A percentile compares a stretch with the other conserved stretches of the same genome.
phyloP scores from a whole-genome alignment of 2,888 invertebrate species.

The Aphidoletes aphidimyza region DNA sequence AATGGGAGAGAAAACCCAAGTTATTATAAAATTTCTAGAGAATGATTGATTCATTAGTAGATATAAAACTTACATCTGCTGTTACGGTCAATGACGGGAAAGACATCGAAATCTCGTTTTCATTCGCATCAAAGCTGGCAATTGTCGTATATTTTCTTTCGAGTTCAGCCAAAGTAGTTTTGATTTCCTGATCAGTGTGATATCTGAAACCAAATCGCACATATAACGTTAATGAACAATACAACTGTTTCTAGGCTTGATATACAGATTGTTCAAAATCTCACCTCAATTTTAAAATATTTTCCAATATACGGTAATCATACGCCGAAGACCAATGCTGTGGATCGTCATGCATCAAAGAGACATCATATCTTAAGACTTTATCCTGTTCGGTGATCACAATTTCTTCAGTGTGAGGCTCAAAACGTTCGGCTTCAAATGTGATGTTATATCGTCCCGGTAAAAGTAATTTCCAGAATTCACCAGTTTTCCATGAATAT shows the following conservation, averaged over 20 bases:
- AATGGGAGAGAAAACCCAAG: too few species aligned
- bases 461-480: constrained; percentile 90
- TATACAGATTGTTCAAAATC: neutral
- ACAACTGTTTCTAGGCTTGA: too few species aligned
- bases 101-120: constrained; percentile 73
- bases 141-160: constrained; percentile 75
- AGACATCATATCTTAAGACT: constrained; percentile 77
- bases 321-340: constrained; percentile 86
- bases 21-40: constrained; percentile 33
- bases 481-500: constrained; percentile 78
- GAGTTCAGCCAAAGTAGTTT: constrained; percentile 73
- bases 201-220: constrained; percentile 68
- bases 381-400: constrained; percentile 70
- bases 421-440: constrained; percentile 76
- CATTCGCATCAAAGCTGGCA: constrained; percentile 78
- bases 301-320: constrained; percentile 78
- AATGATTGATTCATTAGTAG: too few species aligned
- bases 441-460: constrained; percentile 89
- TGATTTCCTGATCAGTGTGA: constrained; percentile 74
- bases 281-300: constrained; percentile 65
- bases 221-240: too few species aligned
- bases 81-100: constrained; percentile 80
- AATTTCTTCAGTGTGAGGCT: constrained; percentile 73
- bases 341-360: constrained; percentile 82
- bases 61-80: constrained; percentile 76